Percentiles rank a stretch among this genome's conserved stretches.
Evolutionary conservation across 2,113 vertebrate species (phyloP).

Genomic region (Mesoclemmys tuberculata): DNA sequence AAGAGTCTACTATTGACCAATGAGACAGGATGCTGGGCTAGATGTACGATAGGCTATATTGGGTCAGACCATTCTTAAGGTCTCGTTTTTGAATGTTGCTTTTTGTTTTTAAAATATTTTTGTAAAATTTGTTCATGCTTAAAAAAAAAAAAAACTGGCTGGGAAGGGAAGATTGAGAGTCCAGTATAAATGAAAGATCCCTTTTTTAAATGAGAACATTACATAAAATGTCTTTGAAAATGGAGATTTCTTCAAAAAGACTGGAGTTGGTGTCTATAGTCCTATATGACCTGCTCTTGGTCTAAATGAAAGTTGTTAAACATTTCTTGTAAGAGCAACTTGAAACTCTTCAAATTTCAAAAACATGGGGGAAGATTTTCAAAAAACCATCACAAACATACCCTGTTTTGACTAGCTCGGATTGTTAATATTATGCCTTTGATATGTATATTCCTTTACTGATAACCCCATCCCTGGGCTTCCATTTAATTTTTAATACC

Average conservation of each 20-base stretch:
- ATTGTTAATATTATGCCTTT: background rate
- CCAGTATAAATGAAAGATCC: background rate
- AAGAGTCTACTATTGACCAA: too few relatives aligned
- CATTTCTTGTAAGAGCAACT: background rate
- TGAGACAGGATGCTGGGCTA: too few relatives aligned
- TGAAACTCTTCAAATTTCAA: background rate
- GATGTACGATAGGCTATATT: too few relatives aligned
- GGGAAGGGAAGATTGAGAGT: background rate
- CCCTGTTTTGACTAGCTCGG: background rate
- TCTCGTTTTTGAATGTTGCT: too few relatives aligned
- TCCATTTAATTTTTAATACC: background rate
- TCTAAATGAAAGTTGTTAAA: background rate
- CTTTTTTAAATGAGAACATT: background rate
- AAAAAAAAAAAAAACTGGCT: too few relatives aligned
- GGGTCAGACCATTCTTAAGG: too few relatives aligned
- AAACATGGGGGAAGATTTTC: background rate
- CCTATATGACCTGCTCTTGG: background rate
- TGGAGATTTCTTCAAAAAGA: background rate
- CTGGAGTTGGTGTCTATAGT: background rate
- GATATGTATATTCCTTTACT: background rate
- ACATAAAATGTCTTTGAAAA: background rate
- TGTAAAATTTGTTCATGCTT: too few relatives aligned
- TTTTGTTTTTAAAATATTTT: too few relatives aligned
- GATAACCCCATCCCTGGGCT: background rate
- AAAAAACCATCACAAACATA: background rate